phyloP scores from a whole-genome alignment of 2,797 vertebrate genomes.

The Danio aesculapii region DNA sequence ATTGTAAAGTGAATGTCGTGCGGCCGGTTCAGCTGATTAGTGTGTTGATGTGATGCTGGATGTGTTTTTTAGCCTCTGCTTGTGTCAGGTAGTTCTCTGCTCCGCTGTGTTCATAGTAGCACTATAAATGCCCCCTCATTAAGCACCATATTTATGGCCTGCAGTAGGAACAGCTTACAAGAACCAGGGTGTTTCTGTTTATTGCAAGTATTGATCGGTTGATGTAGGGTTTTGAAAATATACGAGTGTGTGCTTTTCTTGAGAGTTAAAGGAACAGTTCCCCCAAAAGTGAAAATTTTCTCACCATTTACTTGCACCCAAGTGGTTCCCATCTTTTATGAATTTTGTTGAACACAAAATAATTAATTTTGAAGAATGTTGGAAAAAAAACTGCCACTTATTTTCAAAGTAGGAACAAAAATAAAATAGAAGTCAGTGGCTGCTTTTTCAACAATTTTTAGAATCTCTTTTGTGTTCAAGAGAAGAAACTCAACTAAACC shows the following conservation, averaged over 20 bases:
- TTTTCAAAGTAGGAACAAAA: no score
- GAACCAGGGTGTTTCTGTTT: slow-evolving; percentile 35
- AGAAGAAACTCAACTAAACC: no score
- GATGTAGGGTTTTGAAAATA: slow-evolving; percentile 23
- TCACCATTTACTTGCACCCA: not conserved
- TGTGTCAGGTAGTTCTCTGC: slow-evolving; percentile 23
- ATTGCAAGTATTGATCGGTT: slow-evolving; percentile 54
- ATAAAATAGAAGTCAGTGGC: no score
- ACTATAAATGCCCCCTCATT: slow-evolving; percentile 49
- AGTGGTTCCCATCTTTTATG: not conserved
- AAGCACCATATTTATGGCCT: slow-evolving; percentile 48
- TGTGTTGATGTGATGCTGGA: slow-evolving; percentile 33
- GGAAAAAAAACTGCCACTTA: no score
- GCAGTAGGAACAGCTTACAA: slow-evolving; percentile 42
- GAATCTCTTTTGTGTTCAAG: no score
- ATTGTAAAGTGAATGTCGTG: slow-evolving; percentile 17
- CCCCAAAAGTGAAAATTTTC: not conserved
- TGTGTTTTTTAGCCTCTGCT: slow-evolving; percentile 43
- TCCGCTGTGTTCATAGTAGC: slow-evolving; percentile 21
- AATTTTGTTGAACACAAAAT: not conserved
- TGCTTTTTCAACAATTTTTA: no score
- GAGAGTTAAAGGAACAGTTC: not conserved
- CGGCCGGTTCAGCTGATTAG: slow-evolving; percentile 34
- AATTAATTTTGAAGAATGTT: not conserved
- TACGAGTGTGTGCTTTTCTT: slow-evolving; percentile 23